Evolutionary conservation across 2,888 invertebrate genomes (phyloP).

Genomic region (Pyrgus malvae): DNA sequence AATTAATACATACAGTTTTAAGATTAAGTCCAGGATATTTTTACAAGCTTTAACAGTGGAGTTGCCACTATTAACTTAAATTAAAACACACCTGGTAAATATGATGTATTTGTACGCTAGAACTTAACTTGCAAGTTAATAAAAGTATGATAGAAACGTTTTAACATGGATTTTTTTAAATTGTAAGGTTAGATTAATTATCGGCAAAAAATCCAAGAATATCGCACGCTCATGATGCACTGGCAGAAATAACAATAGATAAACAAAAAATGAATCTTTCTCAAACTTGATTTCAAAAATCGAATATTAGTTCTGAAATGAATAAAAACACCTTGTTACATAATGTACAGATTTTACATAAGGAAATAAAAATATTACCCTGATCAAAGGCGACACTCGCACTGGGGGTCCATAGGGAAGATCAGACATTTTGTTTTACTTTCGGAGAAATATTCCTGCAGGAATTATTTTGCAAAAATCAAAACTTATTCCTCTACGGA

Average conservation of each 20-base stretch:
- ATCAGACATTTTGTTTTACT: constrained; percentile 60
- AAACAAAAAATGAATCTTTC: not conserved
- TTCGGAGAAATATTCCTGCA: constrained; percentile 48
- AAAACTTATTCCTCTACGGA: constrained; percentile 37
- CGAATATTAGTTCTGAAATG: constrained; percentile 35
- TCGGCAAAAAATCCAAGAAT: not conserved
- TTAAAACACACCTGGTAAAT: too few species aligned
- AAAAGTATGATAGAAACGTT: too few species aligned
- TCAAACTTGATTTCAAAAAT: constrained; percentile 21
- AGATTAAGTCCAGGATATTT: too few species aligned
- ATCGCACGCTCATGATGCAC: too few species aligned
- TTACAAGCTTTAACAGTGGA: too few species aligned
- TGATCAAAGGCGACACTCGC: constrained; percentile 90
- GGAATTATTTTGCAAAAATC: constrained; percentile 52
- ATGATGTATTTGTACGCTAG: too few species aligned
- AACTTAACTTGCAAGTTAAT: too few species aligned
- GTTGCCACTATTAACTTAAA: too few species aligned
- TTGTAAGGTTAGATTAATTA: too few species aligned
- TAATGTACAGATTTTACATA: constrained; percentile 41
- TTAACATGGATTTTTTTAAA: too few species aligned
- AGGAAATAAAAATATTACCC: constrained; percentile 74
- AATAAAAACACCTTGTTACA: constrained; percentile 57
- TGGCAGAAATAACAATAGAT: not conserved
- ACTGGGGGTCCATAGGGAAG: constrained; percentile 85
- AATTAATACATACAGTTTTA: too few species aligned